phyloP scores from a whole-genome alignment of 2,113 vertebrate species.

The Phyllopteryx taeniolatus region DNA sequence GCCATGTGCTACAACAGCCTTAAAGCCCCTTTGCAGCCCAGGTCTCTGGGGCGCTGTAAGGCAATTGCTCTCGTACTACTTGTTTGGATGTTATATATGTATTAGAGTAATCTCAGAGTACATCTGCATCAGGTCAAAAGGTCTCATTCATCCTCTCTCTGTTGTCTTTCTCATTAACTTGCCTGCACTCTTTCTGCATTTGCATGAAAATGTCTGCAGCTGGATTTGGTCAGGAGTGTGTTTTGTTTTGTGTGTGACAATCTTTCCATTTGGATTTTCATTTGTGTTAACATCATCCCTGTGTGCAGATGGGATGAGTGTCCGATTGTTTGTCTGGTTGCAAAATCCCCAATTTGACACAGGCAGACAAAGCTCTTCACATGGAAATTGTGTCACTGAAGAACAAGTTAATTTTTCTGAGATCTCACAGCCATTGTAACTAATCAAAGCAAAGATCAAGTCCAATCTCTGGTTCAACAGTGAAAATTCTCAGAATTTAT shows the following conservation, averaged over 20 bases:
- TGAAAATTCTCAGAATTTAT: neutral
- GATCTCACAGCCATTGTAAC: slow-evolving; percentile 12
- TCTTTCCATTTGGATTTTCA: slow-evolving; percentile 60
- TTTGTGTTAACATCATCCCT: slow-evolving; percentile 50
- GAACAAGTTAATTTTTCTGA: slow-evolving; percentile 4
- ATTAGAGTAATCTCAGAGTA: slow-evolving; percentile 70
- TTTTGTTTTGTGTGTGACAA: slow-evolving; percentile 45
- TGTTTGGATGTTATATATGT: slow-evolving; percentile 31
- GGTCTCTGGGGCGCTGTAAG: slow-evolving; percentile 31
- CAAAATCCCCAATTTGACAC: slow-evolving; percentile 45
- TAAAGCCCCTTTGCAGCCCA: slow-evolving; percentile 50
- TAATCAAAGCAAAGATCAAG: slow-evolving; percentile 39
- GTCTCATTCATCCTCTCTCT: slow-evolving; percentile 34
- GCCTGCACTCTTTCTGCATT: slow-evolving; percentile 48
- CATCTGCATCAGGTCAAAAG: slow-evolving; percentile 66
- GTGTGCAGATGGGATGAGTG: slow-evolving; percentile 57
- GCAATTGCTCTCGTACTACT: slow-evolving; percentile 50
- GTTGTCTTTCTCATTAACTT: slow-evolving; percentile 37
- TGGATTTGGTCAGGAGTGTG: slow-evolving; percentile 46
- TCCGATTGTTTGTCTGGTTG: slow-evolving; percentile 34
- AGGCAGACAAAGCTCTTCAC: slow-evolving; percentile 35
- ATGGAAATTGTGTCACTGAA: neutral
- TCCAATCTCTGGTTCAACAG: slow-evolving; percentile 17
- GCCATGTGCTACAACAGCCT: slow-evolving; percentile 35
- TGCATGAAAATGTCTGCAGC: slow-evolving; percentile 39